phyloP scores from a whole-genome alignment of 2,888 invertebrate genomes.

The Macrophya annulata region DNA sequence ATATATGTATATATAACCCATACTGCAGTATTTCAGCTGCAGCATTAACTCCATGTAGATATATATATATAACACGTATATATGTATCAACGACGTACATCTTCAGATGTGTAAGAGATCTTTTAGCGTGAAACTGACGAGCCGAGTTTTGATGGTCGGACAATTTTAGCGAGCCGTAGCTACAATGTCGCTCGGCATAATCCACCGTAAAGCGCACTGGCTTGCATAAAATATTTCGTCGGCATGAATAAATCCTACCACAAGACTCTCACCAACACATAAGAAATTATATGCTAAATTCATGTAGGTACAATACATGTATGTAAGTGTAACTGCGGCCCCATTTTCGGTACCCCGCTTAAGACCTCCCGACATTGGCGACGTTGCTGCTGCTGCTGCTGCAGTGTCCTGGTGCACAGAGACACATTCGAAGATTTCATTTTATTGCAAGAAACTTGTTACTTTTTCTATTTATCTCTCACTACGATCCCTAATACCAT shows the following conservation, averaged over 20 bases:
- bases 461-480: background rate
- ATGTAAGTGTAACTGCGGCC: background rate
- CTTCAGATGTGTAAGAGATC: background rate
- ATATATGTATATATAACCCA: constrained; percentile 1
- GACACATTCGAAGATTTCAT: constrained; percentile 59
- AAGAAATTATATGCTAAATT: background rate
- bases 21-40: constrained; percentile 25
- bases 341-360: constrained; percentile 58
- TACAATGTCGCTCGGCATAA: constrained; percentile 69
- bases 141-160: constrained; percentile 71
- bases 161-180: constrained; percentile 67
- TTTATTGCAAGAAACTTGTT: constrained; percentile 63
- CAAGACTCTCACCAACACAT: constrained; percentile 53
- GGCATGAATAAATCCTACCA: constrained; percentile 69
- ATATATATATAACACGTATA: background rate
- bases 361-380: constrained; percentile 30
- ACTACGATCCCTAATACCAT: background rate
- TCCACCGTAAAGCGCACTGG: constrained; percentile 66
- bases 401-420: background rate
- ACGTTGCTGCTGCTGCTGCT: constrained; percentile 56
- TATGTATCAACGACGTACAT: background rate
- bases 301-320: background rate
- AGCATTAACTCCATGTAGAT: background rate
- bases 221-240: constrained; percentile 70
- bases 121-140: constrained; percentile 78